phyloP scores from a whole-genome alignment of 2,797 vertebrate genomes.

The Macroramphosus scolopax region DNA sequence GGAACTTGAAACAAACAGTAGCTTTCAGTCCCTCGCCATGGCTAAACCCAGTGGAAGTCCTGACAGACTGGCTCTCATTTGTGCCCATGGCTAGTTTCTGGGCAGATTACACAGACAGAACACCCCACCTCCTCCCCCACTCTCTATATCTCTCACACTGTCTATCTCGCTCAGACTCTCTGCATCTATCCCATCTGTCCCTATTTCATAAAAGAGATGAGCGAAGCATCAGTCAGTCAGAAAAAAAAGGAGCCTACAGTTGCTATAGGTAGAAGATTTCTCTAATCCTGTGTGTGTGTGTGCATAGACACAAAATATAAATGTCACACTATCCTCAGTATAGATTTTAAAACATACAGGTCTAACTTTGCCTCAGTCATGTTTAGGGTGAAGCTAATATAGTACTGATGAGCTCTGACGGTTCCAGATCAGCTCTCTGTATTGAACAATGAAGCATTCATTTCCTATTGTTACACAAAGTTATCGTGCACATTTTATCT shows the following conservation, averaged over 20 bases:
- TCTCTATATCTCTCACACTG: constrained; percentile 49
- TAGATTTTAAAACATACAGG: no score
- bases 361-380: no score
- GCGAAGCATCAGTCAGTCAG: constrained; percentile 45
- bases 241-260: constrained; percentile 27
- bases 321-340: no score
- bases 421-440: no score
- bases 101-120: constrained; percentile 66
- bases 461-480: no score
- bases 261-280: constrained; percentile 26
- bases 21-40: no score
- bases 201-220: constrained; percentile 56
- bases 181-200: constrained; percentile 64
- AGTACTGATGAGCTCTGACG: no score
- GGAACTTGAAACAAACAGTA: no score
- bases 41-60: constrained; percentile 23
- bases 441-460: no score
- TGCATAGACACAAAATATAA: no score
- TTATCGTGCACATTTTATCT: no score
- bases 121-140: constrained; percentile 36
- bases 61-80: constrained; percentile 31
- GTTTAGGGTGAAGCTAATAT: no score
- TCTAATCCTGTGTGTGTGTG: constrained; percentile 31
- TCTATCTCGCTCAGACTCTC: constrained; percentile 46
- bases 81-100: constrained; percentile 65